Conservation (phyloP, 2,797 vertebrate genomes). For the Heliangelus exortis region DNA sequence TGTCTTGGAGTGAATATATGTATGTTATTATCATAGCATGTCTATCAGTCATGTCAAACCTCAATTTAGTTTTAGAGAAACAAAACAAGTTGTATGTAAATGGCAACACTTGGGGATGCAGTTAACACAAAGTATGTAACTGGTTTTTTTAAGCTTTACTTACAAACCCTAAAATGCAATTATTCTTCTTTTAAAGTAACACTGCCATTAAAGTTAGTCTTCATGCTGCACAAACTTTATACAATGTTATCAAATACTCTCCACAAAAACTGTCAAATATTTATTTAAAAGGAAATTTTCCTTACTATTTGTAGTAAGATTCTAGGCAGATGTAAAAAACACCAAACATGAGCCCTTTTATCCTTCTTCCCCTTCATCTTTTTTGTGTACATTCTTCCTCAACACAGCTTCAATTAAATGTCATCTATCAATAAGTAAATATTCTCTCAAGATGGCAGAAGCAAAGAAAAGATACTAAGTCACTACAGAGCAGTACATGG, state of each 20-base stretch:
- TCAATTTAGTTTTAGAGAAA: background rate
- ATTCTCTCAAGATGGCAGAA: background rate
- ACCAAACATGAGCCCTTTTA: background rate
- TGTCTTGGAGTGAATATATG: background rate
- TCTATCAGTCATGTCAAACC: background rate
- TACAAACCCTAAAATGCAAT: background rate
- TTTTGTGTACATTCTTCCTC: background rate
- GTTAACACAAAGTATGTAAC: background rate
- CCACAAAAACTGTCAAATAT: background rate
- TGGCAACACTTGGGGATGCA: background rate
- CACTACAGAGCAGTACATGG: background rate
- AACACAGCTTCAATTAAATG: background rate
- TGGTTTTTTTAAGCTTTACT: conserved; percentile 9
- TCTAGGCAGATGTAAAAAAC: background rate
- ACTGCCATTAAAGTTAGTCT: background rate
- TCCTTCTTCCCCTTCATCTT: background rate
- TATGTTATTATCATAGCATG: background rate
- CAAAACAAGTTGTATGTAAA: conserved; percentile 8
- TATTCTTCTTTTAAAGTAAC: background rate
- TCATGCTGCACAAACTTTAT: background rate
- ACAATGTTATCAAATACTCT: background rate
- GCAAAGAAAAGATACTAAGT: background rate
- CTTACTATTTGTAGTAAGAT: background rate
- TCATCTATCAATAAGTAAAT: background rate
- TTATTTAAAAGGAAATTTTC: background rate